Evolutionary conservation across 1,140 invertebrate genomes (phyloP).

Genomic region (Bombus terrestris): DNA sequence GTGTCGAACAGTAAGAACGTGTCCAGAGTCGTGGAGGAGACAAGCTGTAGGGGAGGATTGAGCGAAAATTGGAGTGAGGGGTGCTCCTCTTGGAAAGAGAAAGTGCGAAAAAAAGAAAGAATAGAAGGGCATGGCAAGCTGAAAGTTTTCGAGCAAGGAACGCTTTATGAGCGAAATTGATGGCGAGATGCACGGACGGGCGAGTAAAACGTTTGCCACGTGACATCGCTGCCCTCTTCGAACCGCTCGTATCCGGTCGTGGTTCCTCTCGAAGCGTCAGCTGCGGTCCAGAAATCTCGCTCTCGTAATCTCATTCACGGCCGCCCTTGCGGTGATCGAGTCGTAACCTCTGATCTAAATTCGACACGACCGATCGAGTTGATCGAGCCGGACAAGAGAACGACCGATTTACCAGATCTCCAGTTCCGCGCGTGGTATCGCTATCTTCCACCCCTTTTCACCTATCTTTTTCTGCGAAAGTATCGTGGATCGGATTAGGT

Average conservation of each 20-base stretch:
- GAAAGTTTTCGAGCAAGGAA: constrained; percentile 37
- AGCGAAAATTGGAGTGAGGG: not conserved
- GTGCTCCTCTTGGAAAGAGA: not conserved
- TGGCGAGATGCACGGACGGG: constrained; percentile 48
- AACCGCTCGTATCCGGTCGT: constrained; percentile 40
- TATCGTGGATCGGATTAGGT: not conserved
- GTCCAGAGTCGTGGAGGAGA: constrained; percentile 43
- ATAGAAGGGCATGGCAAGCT: not conserved
- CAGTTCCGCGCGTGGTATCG: not conserved
- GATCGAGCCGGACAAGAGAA: not conserved
- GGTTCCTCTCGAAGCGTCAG: constrained; percentile 41
- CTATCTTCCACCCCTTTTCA: not conserved
- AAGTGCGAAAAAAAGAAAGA: constrained; percentile 3
- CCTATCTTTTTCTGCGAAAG: not conserved
- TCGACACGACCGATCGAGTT: not conserved
- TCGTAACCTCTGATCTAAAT: not conserved
- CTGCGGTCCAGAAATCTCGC: constrained; percentile 42
- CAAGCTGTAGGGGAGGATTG: constrained; percentile 7
- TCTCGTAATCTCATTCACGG: constrained; percentile 43
- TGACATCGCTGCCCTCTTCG: constrained; percentile 22
- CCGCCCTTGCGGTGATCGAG: not conserved
- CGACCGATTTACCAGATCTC: not conserved
- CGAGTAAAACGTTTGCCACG: constrained; percentile 54
- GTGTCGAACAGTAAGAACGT: constrained; percentile 44
- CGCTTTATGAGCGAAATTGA: constrained; percentile 61